Conservation (phyloP, 1,140 invertebrate genomes). For the Brachionus asplanchnoidis region DNA sequence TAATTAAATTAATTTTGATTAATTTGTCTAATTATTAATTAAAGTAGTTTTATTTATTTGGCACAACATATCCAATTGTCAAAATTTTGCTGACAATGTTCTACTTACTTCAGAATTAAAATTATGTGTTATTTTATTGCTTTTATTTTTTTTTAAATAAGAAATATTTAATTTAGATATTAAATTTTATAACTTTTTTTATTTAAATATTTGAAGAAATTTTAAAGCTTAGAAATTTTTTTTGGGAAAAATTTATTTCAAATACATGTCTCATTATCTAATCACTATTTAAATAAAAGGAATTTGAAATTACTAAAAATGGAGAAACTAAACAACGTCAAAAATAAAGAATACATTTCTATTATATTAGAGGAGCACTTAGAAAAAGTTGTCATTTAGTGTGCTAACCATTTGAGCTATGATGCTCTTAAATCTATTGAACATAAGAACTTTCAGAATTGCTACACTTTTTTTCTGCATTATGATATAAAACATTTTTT, state of each 20-base stretch:
- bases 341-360: slow-evolving; percentile 16
- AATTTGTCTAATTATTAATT: too few relatives aligned
- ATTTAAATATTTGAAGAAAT: neutral
- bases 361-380: neutral
- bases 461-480: too few relatives aligned
- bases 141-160: too few relatives aligned
- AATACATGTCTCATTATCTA: neutral
- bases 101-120: neutral
- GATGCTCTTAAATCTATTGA: neutral
- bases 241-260: neutral
- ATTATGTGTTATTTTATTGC: too few relatives aligned
- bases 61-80: neutral
- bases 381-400: neutral
- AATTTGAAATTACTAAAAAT: slow-evolving; percentile 1
- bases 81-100: neutral
- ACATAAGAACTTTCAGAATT: neutral
- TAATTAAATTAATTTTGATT: too few relatives aligned
- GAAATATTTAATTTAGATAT: too few relatives aligned
- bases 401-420: neutral
- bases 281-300: neutral
- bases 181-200: neutral
- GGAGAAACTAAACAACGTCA: neutral
- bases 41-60: too few relatives aligned
- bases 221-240: neutral
- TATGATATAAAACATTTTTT: too few relatives aligned